Conservation (phyloP, 2,888 invertebrate genomes). For the Teinopalpus imperialis region DNA sequence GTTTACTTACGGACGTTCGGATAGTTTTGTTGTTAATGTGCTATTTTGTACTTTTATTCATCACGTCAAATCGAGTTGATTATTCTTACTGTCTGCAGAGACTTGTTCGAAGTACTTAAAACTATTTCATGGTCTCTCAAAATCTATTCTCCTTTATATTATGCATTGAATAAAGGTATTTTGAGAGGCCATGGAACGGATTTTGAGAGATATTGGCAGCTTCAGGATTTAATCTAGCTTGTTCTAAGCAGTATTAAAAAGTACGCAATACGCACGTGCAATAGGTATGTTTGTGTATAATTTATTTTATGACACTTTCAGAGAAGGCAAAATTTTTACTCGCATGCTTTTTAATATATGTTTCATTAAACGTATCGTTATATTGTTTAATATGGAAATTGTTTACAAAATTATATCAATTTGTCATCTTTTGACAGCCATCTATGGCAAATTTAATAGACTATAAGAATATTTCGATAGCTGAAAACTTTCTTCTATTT, state of each 20-base stretch:
- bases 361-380: no score
- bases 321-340: no score
- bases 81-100: slow-evolving; percentile 7
- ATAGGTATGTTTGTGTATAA: no score
- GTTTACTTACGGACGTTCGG: slow-evolving; percentile 25
- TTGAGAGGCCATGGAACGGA: slow-evolving; percentile 33
- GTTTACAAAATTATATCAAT: no score
- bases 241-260: no score
- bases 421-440: neutral
- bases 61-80: neutral
- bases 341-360: no score
- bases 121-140: slow-evolving; percentile 44
- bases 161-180: slow-evolving; percentile 22
- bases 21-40: slow-evolving; percentile 64
- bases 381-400: no score
- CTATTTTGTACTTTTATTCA: slow-evolving; percentile 43
- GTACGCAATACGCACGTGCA: no score
- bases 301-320: no score
- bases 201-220: slow-evolving; percentile 29
- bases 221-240: slow-evolving; percentile 1
- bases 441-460: neutral
- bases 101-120: slow-evolving; percentile 41
- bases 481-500: slow-evolving; percentile 49
- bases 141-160: slow-evolving; percentile 24
- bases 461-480: slow-evolving; percentile 25